Base-by-base conservation (phyloP, 2,888 invertebrate species). In the Cryptocheilus praepositus region DNA sequence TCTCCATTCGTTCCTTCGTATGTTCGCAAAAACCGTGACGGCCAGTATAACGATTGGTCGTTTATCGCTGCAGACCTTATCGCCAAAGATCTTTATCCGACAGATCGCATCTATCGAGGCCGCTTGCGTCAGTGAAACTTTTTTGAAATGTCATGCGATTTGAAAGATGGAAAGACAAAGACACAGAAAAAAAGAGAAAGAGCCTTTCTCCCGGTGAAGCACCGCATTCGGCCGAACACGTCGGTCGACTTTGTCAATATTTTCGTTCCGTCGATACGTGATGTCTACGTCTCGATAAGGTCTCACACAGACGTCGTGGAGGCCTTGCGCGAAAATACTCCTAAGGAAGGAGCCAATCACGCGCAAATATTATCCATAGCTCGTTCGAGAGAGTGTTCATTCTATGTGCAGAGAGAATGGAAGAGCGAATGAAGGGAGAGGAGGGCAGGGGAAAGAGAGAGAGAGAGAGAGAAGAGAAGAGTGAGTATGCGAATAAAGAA, bases 311-410 rank as follows among this genome's bases (percentile, higher is more conserved):
- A 16, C 18, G 49, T 49, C 49, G 7, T 43, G 56, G 43, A 25
- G 54, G 28, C 4, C 19, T 19, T 53, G 28, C 56, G 60, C 60
- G 70, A 76, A 76, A 76, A 76, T 73, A 76, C 66, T 52, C 11
- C 36, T n/a, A n/a, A 15, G 44, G 70, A 54, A 21, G 55, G 44
- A 70, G 60, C 62, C 75, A 76, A 81, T 82, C 68, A 71, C 66
- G 70, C 66, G 65, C 70, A 74, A 79, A 73, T 71, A 73, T 75
- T 73, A 71, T 70, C 59, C 43, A 49, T 60, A 36, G 59, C 28
- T 43, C 18, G 59, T 13, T 11, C 36, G 36, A 36, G 36, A 36
- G 36, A 8, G 36, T 11, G 36, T 11, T 36, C 36, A 11, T 11
- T 7, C 4, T 5, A 36, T 7, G 36, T 36, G 36, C 36, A 7